Evolutionary conservation across 2,888 invertebrate genomes (phyloP).

Genomic region (Tuta absoluta): DNA sequence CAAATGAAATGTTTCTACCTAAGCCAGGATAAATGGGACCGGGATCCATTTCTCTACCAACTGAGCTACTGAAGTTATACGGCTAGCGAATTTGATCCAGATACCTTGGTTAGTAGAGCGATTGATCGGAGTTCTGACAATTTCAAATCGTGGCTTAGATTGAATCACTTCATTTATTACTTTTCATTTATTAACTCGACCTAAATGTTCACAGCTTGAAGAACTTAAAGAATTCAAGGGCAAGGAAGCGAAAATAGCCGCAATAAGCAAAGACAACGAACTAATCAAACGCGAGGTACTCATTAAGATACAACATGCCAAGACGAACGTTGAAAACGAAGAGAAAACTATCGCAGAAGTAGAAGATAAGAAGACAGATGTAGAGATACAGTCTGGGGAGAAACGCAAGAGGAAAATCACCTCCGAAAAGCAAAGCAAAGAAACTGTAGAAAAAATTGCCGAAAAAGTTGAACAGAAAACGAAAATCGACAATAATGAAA

Average conservation of each 20-base stretch:
- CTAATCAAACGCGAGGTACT: conserved; percentile 60
- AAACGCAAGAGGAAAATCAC: conserved; percentile 23
- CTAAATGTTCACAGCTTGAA: conserved; percentile 52
- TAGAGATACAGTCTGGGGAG: conserved; percentile 17
- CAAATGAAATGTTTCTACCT: no score
- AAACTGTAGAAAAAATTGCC: conserved; percentile 33
- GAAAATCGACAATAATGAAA: conserved; percentile 37
- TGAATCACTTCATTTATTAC: no score
- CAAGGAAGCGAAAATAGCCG: conserved; percentile 62
- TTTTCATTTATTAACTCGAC: conserved; percentile 1
- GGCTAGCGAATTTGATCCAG: no score
- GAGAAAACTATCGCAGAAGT: conserved; percentile 26
- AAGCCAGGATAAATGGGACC: no score
- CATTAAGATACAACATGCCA: conserved; percentile 51
- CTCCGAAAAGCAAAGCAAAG: conserved; percentile 40
- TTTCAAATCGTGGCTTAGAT: no score
- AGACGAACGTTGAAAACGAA: conserved; percentile 46
- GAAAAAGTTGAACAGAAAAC: conserved; percentile 34
- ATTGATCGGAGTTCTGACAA: no score
- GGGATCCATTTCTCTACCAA: no score
- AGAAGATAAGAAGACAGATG: conserved; percentile 19
- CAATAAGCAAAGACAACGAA: conserved; percentile 58
- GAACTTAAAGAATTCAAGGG: conserved; percentile 61
- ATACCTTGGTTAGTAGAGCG: no score
- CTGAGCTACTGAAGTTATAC: no score